A percentile compares a stretch with the other conserved stretches of the same genome.
Evolutionary conservation across 2,113 vertebrate species (phyloP).

Genomic region (Microcebus lehilahytsara): DNA sequence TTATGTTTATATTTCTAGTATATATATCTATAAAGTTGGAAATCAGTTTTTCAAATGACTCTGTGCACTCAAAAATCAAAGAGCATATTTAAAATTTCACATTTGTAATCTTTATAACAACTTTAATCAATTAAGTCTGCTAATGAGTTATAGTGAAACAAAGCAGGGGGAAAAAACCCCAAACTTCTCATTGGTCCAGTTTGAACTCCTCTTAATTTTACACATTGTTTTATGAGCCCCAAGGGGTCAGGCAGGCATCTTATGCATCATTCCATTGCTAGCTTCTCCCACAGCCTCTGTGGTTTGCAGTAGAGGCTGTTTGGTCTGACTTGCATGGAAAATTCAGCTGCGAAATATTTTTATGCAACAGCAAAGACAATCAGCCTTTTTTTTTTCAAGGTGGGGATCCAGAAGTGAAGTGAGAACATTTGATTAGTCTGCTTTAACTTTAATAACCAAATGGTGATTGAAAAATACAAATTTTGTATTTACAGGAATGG

Average conservation of each 20-base stretch:
- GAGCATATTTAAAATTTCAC: background rate
- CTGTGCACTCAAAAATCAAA: conserved; percentile 14
- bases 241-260: background rate
- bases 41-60: conserved; percentile 25
- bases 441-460: conserved; percentile 51
- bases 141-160: conserved; percentile 42
- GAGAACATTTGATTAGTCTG: conserved; percentile 29
- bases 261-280: background rate
- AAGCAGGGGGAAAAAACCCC: background rate
- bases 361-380: conserved; percentile 35
- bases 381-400: background rate
- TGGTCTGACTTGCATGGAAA: background rate
- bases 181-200: background rate
- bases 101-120: background rate
- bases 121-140: background rate
- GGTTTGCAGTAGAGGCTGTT: background rate
- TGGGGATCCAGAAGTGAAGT: background rate
- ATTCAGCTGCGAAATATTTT: conserved; percentile 46
- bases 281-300: background rate
- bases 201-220: conserved; percentile 25
- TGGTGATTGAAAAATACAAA: background rate
- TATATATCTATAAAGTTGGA: background rate
- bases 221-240: background rate
- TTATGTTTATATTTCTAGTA: background rate
- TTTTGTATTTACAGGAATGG: background rate